A percentile compares a stretch with the other conserved stretches of the same genome.
phyloP scores from a whole-genome alignment of 1,140 invertebrate species.

The Sarcophaga peregrina region DNA sequence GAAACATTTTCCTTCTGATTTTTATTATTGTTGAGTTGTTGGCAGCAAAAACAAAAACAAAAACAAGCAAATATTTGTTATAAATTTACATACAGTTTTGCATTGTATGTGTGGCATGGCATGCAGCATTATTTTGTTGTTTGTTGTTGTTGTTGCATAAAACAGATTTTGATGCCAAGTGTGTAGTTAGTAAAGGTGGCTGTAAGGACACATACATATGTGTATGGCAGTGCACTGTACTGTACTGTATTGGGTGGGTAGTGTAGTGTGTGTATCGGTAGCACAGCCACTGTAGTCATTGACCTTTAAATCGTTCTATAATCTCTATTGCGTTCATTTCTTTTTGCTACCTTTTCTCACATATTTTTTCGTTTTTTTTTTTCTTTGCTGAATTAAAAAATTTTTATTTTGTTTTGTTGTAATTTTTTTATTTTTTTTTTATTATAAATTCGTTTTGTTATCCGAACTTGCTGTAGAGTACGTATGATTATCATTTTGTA shows the following conservation, averaged over 20 bases:
- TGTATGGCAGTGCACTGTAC: too few species aligned
- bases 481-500: constrained; percentile 15
- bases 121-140: neutral
- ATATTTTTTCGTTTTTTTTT: too few species aligned
- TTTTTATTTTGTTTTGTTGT: too few species aligned
- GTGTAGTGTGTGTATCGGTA: neutral
- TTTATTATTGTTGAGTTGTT: neutral
- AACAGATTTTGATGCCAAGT: neutral
- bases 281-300: neutral
- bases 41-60: neutral
- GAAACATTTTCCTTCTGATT: too few species aligned
- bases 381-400: neutral
- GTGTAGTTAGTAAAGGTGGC: neutral
- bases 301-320: constrained; percentile 10
- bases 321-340: neutral
- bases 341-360: neutral
- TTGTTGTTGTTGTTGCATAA: too few species aligned
- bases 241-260: too few species aligned
- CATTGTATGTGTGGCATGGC: neutral
- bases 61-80: neutral
- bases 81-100: neutral
- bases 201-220: too few species aligned
- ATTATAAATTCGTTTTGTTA: constrained; percentile 7
- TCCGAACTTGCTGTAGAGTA: neutral
- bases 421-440: too few species aligned